Conservation (phyloP, 2,113 vertebrate species). For the Hippocampus guttulatus region DNA sequence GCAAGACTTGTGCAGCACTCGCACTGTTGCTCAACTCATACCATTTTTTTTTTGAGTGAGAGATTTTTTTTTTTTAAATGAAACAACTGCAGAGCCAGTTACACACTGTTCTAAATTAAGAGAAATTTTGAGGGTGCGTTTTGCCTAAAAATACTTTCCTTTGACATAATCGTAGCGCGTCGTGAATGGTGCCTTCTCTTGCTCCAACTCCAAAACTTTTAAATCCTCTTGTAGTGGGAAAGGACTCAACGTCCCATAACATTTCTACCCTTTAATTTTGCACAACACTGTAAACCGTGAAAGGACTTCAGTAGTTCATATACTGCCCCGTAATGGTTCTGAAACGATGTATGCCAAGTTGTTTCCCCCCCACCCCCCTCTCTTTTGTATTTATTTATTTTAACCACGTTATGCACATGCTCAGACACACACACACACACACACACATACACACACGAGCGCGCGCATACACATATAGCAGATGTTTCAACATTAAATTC, state of each 20-base stretch:
- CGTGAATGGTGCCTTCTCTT: not conserved
- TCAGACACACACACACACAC: not conserved
- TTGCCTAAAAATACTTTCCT: not conserved
- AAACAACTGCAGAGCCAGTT: not conserved
- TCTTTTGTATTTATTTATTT: not conserved
- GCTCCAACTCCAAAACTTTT: not conserved
- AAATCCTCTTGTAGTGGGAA: not conserved
- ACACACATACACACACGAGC: not conserved
- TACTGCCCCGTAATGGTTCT: not conserved
- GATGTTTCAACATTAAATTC: not conserved
- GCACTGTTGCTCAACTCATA: constrained; percentile 27
- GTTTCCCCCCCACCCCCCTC: not conserved
- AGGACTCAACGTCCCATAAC: not conserved
- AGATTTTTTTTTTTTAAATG: no score
- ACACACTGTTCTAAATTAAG: not conserved
- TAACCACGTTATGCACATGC: not conserved
- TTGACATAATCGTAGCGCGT: not conserved
- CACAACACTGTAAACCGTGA: not conserved
- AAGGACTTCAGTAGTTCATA: not conserved
- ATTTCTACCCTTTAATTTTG: not conserved
- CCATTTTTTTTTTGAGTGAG: not conserved
- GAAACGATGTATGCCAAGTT: not conserved
- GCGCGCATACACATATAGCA: not conserved
- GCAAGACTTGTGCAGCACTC: not conserved
- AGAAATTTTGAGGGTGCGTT: no score